Base-by-base conservation (phyloP, 2,113 vertebrate species). In the Neodontobutis hainanensis region DNA sequence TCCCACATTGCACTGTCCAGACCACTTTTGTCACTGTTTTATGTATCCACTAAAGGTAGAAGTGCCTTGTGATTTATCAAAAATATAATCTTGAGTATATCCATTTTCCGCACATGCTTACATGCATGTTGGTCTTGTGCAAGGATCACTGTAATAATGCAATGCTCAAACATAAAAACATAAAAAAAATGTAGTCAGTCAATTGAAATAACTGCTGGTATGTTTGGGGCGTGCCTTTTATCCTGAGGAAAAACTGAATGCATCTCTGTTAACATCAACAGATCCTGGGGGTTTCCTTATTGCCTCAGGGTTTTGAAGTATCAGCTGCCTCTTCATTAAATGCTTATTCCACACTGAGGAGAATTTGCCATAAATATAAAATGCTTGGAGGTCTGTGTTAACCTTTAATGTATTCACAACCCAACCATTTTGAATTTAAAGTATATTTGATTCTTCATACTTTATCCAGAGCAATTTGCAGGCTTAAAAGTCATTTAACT, bases 251-350 rank as follows among this genome's bases (percentile, higher is more conserved):
- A 59, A 52, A 40, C 46, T n/a, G 7, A 72, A 72, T 73, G 65
- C 6, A 68, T 53, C 62, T 69, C 32, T 56, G 49, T 73, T 68
- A 70, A 68, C 58, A 67, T 80, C 64, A 59, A 19, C 77, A 68
- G 70, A 72, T 68, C 70, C 72, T 65, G 58, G 68, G 68, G 72
- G 73, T 40, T 83, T 65, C 47, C 43, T 78, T 56, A 44, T 78
- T 70, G 65, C 77, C 82, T 68, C 40, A 61, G 76, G 73, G 70
- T 40, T 45, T 83, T 61, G 70, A 49, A 73, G 64, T 32, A 36
- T 55, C 7, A 68, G 9, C 58, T 61, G 72, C 38, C 56, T 76
- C 63, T 74, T 67, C 65, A 77, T 45, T 74, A 69, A 77, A 67
- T 69, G 46, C 80, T 76, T 61, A 70, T 74, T 75, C 44, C 56